Conservation (phyloP, 1,140 invertebrate genomes). For the Cotesia glomerata region DNA sequence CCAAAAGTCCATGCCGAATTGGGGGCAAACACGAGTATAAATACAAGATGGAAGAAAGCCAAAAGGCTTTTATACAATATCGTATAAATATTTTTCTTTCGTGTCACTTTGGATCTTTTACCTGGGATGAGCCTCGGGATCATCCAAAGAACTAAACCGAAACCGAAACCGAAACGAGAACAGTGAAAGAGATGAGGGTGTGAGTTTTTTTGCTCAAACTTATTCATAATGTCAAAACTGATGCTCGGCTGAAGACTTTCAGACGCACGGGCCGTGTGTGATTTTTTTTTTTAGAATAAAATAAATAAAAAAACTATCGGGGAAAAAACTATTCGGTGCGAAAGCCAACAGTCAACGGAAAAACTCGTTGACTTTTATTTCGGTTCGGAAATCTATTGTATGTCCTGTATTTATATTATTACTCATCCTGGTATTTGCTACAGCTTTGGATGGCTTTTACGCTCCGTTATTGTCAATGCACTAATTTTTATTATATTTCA, state of each 20-base stretch:
- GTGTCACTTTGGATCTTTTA: conserved; percentile 12
- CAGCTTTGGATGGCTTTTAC: conserved; percentile 5
- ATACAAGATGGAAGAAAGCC: conserved; percentile 7
- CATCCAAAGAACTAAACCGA: neutral
- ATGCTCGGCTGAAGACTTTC: conserved; percentile 27
- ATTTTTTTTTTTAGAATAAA: neutral
- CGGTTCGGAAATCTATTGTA: conserved; percentile 12
- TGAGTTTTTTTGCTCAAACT: neutral
- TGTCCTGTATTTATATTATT: neutral
- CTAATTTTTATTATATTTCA: conserved; percentile 6
- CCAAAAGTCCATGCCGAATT: conserved; percentile 18
- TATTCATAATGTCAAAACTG: conserved; percentile 22
- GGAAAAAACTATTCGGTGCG: conserved; percentile 36
- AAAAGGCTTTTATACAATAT: conserved; percentile 8
- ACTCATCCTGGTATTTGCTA: neutral
- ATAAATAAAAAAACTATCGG: neutral
- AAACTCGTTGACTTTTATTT: conserved; percentile 43
- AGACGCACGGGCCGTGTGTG: conserved; percentile 27
- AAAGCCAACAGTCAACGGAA: conserved; percentile 40
- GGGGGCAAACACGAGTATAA: conserved; percentile 19
- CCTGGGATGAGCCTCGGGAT: neutral
- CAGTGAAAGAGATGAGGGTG: neutral
- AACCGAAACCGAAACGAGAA: neutral
- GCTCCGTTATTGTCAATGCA: conserved; percentile 10
- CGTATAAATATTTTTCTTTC: conserved; percentile 39